Evolutionary conservation across 2,888 invertebrate genomes (phyloP), one percentile per base, ranked within the genome.

Genomic region (Baccha elongata): DNA sequence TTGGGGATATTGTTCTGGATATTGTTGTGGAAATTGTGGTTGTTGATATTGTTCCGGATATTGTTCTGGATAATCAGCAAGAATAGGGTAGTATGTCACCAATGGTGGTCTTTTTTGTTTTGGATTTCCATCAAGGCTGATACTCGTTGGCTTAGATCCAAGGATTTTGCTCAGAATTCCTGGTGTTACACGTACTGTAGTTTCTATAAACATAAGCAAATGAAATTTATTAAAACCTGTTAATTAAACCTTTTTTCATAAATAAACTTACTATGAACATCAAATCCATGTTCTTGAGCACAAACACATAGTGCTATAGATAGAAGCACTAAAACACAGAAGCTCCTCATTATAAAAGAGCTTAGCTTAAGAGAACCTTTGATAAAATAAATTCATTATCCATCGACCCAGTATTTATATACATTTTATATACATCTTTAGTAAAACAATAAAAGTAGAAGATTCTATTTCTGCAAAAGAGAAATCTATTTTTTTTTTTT

Each of bases 41-140:
- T 86, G 85, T 3, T 88, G 86, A 3, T 4, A 5, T 23, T 85
- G 86, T 10, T 80, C 71, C 2, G 89, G 87, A 6, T 81, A 86
- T 29, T 87, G 78, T 0, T 80, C 55, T 35, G 67, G 78, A n/a
- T 67, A 11, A 40, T 79, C 78, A 46, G 67, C 37, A 40, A 42
- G 46, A 53, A 53, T 10, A 3, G 71, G 78, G 10, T 53, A 72
- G 11, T 53, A 58, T 1, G 65, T 3, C 3, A 79, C 23, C 15
- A 53, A 46, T 13, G 65, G 13, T 29, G 78, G 67, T 8, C 8
- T 15, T 8, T 42, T 50, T n/a, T 44, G 35, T 13, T 19, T 32
- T 1, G 42, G 44, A 37, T 19, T 48, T 11, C 48, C 32, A 1
- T 69, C 26, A 21, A 69, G 6, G 13, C 7, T 48, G 3, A 69